A percentile compares a stretch with the other conserved stretches of the same genome.
Evolutionary conservation across 2,888 invertebrate genomes (phyloP).

Genomic region (Andrena trimmerana): DNA sequence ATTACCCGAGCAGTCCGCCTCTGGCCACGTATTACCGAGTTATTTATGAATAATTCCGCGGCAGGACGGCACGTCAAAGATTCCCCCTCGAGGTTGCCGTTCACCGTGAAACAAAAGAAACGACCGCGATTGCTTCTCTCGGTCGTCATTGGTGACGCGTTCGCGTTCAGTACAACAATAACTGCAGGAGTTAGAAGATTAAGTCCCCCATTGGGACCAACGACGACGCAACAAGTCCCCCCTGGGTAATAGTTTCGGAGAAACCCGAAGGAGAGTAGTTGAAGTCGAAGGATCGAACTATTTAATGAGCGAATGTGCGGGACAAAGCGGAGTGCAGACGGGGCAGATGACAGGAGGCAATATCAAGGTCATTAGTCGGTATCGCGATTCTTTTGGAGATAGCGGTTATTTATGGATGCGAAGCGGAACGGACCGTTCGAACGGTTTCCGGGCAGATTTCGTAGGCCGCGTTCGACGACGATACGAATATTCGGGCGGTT

Average conservation of each 20-base stretch:
- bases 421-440: slow-evolving; percentile 40
- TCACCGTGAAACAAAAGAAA: slow-evolving; percentile 1
- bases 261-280: neutral
- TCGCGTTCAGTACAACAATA: no score
- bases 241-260: no score
- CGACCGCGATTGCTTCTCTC: neutral
- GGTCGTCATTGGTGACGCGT: no score
- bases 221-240: no score
- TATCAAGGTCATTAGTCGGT: slow-evolving; percentile 56
- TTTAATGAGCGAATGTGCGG: neutral
- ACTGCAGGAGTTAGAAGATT: no score
- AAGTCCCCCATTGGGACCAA: no score
- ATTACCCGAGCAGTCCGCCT: slow-evolving; percentile 43
- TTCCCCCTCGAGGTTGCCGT: neutral
- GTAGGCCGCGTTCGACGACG: slow-evolving; percentile 72
- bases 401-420: slow-evolving; percentile 44
- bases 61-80: slow-evolving; percentile 6
- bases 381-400: slow-evolving; percentile 51
- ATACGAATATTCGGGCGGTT: slow-evolving; percentile 82
- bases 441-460: slow-evolving; percentile 63
- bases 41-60: slow-evolving; percentile 53
- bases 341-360: slow-evolving; percentile 34
- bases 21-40: slow-evolving; percentile 14
- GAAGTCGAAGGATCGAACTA: neutral
- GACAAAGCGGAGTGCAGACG: slow-evolving; percentile 15